Evolutionary conservation across 2,113 vertebrate genomes (phyloP).

Genomic region (Pogonocichla stellata): DNA sequence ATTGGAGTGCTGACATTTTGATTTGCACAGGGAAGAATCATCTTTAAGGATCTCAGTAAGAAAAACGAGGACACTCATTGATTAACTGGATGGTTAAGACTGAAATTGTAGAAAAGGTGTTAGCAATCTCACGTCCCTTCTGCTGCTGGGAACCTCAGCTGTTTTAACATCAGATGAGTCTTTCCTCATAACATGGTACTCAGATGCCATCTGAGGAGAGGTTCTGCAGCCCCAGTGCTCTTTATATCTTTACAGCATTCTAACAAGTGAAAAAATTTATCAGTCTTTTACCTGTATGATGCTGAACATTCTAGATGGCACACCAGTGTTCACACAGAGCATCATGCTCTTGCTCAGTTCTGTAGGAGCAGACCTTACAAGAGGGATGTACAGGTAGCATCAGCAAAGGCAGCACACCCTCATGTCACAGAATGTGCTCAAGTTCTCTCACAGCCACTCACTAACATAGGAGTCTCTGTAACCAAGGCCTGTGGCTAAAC

Average conservation of each 20-base stretch:
- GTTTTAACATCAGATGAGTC: neutral
- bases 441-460: neutral
- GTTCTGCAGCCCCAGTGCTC: neutral
- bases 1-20: neutral
- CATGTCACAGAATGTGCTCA: neutral
- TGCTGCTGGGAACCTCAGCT: neutral
- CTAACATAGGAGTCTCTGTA: neutral
- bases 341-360: neutral
- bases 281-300: neutral
- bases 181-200: neutral
- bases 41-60: neutral
- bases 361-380: neutral
- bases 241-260: neutral
- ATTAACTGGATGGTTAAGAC: neutral
- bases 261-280: neutral
- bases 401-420: neutral
- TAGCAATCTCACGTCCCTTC: neutral
- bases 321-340: neutral
- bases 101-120: neutral
- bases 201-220: neutral
- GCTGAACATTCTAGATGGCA: neutral
- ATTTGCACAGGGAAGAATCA: neutral
- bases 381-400: fast-evolving
- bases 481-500: neutral
- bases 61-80: neutral